Conservation (phyloP, 2,113 vertebrate genomes). For the Cyphomyrus plagiostoma region DNA sequence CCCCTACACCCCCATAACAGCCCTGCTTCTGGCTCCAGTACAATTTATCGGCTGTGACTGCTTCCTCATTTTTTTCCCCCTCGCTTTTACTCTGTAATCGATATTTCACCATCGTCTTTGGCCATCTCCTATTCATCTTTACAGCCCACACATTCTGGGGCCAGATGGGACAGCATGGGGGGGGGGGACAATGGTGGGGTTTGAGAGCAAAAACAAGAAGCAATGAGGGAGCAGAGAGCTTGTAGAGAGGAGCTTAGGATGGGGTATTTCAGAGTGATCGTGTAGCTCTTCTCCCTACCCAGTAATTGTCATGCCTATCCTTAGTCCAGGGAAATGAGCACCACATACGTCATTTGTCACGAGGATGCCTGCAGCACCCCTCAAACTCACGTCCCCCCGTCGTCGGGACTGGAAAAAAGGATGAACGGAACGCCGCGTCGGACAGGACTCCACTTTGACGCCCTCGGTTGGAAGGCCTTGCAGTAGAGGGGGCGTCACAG, state of each 20-base stretch:
- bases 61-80: slow-evolving; percentile 2
- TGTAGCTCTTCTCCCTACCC: not conserved
- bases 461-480: not conserved
- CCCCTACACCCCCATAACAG: not conserved
- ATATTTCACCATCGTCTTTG: slow-evolving; percentile 14
- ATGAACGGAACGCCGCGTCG: not conserved
- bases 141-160: not conserved
- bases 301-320: not conserved
- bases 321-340: not conserved
- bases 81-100: not conserved
- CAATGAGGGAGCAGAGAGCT: not conserved
- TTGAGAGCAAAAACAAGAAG: not conserved
- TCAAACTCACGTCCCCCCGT: not conserved
- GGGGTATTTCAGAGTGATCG: not conserved
- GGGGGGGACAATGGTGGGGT: not conserved
- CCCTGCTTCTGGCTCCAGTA: not conserved
- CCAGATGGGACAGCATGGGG: not conserved
- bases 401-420: not conserved
- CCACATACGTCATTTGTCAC: not conserved
- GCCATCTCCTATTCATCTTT: slow-evolving; percentile 16
- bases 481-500: slow-evolving; percentile 22
- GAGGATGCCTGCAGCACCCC: not conserved
- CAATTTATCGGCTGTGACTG: not conserved
- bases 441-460: not conserved
- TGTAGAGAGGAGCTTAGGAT: not conserved